Base-by-base conservation (phyloP, 2,797 vertebrate species). In the Triplophysa yarkandensis region DNA sequence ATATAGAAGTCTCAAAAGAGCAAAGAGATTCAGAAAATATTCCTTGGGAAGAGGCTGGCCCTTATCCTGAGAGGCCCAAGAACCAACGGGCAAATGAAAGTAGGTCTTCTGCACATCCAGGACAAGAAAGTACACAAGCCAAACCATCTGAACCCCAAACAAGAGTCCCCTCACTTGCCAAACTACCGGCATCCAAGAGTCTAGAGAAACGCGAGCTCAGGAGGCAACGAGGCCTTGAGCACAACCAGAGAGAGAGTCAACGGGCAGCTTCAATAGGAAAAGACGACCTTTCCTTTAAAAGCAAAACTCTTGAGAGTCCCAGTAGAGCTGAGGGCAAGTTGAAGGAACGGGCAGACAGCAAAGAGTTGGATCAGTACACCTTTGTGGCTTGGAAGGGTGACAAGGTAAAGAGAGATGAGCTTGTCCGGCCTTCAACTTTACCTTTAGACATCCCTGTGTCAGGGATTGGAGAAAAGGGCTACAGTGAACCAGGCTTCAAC, bases 171-270 rank as follows among this genome's bases (percentile, higher is more conserved):
- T 4, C 0, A 0, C 8, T 74, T 0, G 55, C 0, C 1, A 85
- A 4, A 87, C 88, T 66, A 19, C 80, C 71, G 66, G 48, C 85
- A 0, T 64, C 84, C 83, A 79, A 84, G 84, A 96, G 90, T 84
- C 92, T 93, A 79, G 96, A 97, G 85, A 99, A 99, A 86, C 89
- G 97, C 0, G 95, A 98, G 75, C 92, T 87, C 34, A 92, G 98
- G 71, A 91, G 97, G 48, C 93, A 91, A 69, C 90, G 98, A 61
- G 97, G 96, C 16, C 89, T 99, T 82, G 93, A 98, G 57, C 98
- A 99, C 75, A 97, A 95, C n/a, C 91, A 94, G 82, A 85, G 96
- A 50, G 95, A 98, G 87, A 94, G 91, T 1, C 92, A 93, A 63
- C 94, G 92, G 41, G 95, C 89, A 0, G 88, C 91, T 25, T 87